Base-by-base conservation (phyloP, 1,140 invertebrate species). In the Diachasmimorpha longicaudata region DNA sequence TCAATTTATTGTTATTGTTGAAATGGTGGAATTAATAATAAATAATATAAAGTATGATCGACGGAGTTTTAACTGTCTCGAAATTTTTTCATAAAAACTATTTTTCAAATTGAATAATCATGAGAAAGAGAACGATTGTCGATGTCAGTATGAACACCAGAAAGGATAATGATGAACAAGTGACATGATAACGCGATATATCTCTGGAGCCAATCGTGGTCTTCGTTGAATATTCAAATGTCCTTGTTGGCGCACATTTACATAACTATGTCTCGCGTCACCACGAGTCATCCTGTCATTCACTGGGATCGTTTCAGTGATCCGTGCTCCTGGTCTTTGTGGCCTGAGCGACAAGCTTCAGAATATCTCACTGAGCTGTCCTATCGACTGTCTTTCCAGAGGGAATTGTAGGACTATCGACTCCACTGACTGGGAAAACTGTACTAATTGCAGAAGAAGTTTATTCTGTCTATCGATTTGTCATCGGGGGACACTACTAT, bases 181-280 rank as follows among this genome's bases (percentile, higher is more conserved):
- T 48, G 46, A 71, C 70, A 52, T n/a, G 68, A 8, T 6, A 52
- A 71, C 23, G 16, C 21, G 21, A 16, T 71, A 71, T 71, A 71
- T 76, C 74, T 74, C 48, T 70, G 72, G 55, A 81, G 82, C 78
- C 80, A 82, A 83, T 82, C 77, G 77, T 76, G 70, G 79, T 75
- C 77, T 78, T 73, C 75, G 81, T 81, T 83, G 82, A 81, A 82
- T 83, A 83, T 82, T 82, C 81, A 83, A 79, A 55, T 46, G 67
- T 44, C 71, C 77, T 73, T 73, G 75, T 77, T 68, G 75, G 52
- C 16, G 25, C 39, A 37, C 48, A 72, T 76, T 70, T 73, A 58
- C 70, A 77, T 77, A 77, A 73, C 70, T 70, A 73, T 72, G 75
- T 77, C 75, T 77, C 70, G 23, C 55, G 70, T 77, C 66, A 73